Evolutionary conservation across 2,113 vertebrate genomes (phyloP), one percentile per base, ranked within the genome.

Genomic region (Speoplatyrhinus poulsoni): DNA sequence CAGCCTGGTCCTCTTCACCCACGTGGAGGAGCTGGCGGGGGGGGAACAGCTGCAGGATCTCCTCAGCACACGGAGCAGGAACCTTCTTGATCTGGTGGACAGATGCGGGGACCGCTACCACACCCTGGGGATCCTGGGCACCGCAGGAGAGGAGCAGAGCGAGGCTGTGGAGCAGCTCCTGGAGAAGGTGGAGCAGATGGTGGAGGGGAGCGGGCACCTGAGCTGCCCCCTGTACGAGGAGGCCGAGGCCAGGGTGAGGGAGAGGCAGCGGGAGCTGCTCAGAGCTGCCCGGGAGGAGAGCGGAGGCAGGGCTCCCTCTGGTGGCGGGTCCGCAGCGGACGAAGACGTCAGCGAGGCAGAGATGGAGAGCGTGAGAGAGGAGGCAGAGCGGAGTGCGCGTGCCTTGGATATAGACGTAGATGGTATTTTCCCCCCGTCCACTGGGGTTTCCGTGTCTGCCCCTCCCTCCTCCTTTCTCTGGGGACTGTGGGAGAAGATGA

Each of bases 1-100:
- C 84, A 86, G 87, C 57, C 60, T 92, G 15, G 17, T 93, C 1
- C 82, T 94, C 46, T 92, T 93, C 88, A 93, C 92, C 69, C 79
- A 87, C 75, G 87, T 67, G 0, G 92, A 92, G 15, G 81, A 80
- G 66, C 84, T 92, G 75, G 70, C 84, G 1, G 84, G 85, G 62
- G 87, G 79, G 0, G 77, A 88, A 66, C 57, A 32, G 17, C 80
- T 92, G 80, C 84, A 89, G 52, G 85, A 88, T 2, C 87, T 90
- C 77, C 84, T 94, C 1, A 0, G 16, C 62, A 88, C 75, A 0
- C 83, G 87, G 80, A 87, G 87, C 10, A 81, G 82, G 46, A 92
- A 92, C 73, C 82, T 93, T 32, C 47, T 36, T 48, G 75, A 80
- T 76, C 79, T 94, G 66, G 76, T 88, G 72, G 70, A 73, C 9